Evolutionary conservation across 2,113 vertebrate genomes (phyloP).

Genomic region (Micromys minutus): DNA sequence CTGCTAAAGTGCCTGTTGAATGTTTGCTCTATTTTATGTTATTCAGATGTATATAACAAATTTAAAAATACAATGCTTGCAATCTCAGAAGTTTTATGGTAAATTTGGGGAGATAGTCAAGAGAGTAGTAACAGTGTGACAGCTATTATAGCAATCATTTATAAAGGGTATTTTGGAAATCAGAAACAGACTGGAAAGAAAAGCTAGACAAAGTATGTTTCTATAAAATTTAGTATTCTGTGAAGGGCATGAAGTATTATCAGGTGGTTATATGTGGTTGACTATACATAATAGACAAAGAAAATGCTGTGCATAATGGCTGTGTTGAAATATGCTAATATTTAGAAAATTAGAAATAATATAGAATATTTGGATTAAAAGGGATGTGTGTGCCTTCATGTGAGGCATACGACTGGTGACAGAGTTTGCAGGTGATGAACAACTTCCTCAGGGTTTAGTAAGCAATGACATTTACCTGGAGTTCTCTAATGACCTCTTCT

Average conservation of each 20-base stretch:
- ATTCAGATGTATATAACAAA: not conserved
- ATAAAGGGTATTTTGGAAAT: not conserved
- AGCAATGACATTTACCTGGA: not conserved
- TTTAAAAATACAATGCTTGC: not conserved
- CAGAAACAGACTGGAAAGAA: not conserved
- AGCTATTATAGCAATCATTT: not conserved
- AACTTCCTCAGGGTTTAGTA: not conserved
- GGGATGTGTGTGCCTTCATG: not conserved
- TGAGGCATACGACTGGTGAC: not conserved
- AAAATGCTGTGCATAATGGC: not conserved
- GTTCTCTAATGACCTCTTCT: not conserved
- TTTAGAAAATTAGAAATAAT: not conserved
- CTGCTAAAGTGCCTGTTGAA: not conserved
- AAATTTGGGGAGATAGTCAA: not conserved
- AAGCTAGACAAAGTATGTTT: not conserved
- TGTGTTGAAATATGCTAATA: not conserved
- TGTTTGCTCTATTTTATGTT: not conserved
- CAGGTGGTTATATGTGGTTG: not conserved
- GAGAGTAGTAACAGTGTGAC: not conserved
- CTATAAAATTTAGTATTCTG: not conserved
- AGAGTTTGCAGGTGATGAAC: not conserved
- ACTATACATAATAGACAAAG: not conserved
- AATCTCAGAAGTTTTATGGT: not conserved
- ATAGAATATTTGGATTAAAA: not conserved
- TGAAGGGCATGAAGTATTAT: not conserved